phyloP scores from a whole-genome alignment of 2,888 invertebrate genomes.

The Dolichopus griseipennis region DNA sequence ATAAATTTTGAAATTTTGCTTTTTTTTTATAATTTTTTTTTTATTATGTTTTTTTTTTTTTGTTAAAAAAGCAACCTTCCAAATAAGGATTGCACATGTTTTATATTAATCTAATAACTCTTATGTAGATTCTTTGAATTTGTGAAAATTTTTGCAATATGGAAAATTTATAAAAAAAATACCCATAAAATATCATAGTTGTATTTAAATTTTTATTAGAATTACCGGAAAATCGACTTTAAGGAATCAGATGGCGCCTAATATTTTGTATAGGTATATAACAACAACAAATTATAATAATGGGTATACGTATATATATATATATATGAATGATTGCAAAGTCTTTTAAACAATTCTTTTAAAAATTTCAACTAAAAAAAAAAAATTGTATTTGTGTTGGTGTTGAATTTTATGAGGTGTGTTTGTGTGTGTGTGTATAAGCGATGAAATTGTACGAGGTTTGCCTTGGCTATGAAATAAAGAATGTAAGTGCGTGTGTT shows the following conservation, averaged over 20 bases:
- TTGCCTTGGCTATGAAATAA: no score
- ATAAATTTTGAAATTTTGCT: no score
- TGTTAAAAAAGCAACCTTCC: conserved; percentile 34
- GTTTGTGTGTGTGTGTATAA: no score
- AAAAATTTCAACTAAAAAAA: no score
- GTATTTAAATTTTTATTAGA: conserved; percentile 18
- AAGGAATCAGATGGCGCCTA: conserved; percentile 13
- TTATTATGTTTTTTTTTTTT: conserved; percentile 10
- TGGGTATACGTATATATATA: background rate
- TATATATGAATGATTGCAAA: background rate
- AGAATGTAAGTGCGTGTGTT: no score
- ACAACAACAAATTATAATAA: no score
- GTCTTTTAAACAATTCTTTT: no score
- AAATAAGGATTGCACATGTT: conserved; percentile 44
- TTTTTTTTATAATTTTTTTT: background rate
- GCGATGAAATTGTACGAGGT: no score
- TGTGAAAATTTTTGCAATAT: conserved; percentile 33
- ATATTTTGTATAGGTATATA: background rate
- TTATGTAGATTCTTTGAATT: conserved; percentile 37
- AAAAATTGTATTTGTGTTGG: no score
- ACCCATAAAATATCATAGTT: conserved; percentile 14
- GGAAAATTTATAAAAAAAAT: conserved; percentile 26
- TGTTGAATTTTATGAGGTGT: no score
- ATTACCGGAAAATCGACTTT: conserved; percentile 9
- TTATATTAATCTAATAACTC: conserved; percentile 41